Evolutionary conservation across 2,113 vertebrate species (phyloP).

Genomic region (Callorhinus ursinus): DNA sequence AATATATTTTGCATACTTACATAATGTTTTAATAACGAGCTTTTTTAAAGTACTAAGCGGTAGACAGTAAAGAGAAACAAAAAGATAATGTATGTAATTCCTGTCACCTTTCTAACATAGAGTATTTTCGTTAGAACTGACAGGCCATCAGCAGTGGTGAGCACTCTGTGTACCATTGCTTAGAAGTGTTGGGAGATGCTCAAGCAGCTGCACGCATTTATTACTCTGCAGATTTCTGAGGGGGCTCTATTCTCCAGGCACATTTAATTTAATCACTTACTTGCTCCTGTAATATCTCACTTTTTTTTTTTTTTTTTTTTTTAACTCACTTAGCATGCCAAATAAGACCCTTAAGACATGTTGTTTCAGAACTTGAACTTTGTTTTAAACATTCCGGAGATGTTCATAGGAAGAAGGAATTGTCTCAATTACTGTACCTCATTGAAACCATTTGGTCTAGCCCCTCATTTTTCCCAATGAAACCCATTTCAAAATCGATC

Average conservation of each 20-base stretch:
- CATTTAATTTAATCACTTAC: constrained; percentile 86
- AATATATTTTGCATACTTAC: constrained; percentile 78
- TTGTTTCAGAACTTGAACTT: constrained; percentile 59
- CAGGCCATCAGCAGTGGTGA: constrained; percentile 83
- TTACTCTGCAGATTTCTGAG: constrained; percentile 70
- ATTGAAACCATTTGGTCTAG: background rate
- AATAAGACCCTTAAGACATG: constrained; percentile 63
- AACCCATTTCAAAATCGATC: background rate
- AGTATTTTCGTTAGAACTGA: constrained; percentile 82
- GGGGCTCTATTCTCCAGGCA: constrained; percentile 81
- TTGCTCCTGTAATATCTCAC: constrained; percentile 82
- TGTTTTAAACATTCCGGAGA: constrained; percentile 7
- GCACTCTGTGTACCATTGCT: constrained; percentile 24
- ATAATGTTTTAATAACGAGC: constrained; percentile 76
- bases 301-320: constrained; percentile 72
- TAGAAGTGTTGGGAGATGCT: constrained; percentile 61
- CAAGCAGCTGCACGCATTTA: constrained; percentile 4
- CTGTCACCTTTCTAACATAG: constrained; percentile 74
- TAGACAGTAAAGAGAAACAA: constrained; percentile 70
- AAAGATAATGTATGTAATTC: constrained; percentile 74
- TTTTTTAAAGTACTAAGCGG: constrained; percentile 37
- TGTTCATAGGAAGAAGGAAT: background rate
- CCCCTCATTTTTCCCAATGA: background rate
- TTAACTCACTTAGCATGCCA: constrained; percentile 84
- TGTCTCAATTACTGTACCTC: background rate